Evolutionary conservation across 2,113 vertebrate genomes (phyloP).

Genomic region (Nothoprocta perdicaria): DNA sequence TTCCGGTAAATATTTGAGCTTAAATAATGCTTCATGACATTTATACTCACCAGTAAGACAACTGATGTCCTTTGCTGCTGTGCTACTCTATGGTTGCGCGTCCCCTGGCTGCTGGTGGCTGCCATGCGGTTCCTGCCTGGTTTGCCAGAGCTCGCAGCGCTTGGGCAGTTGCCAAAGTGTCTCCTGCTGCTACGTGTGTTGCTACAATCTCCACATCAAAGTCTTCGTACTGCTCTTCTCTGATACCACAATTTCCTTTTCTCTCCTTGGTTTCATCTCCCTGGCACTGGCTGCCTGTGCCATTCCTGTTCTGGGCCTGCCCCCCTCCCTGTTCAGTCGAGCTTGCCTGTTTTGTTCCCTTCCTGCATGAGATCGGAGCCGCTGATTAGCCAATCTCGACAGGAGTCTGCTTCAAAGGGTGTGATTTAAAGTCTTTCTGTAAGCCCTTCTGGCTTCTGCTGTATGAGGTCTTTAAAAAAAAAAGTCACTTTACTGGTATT

Average conservation of each 20-base stretch:
- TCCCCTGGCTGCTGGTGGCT: not conserved
- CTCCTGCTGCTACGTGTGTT: not conserved
- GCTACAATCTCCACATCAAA: not conserved
- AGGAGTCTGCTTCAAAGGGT: not conserved
- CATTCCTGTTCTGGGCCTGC: not conserved
- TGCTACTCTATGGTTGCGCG: not conserved
- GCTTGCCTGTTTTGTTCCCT: not conserved
- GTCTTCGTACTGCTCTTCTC: not conserved
- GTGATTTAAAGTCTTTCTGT: not conserved
- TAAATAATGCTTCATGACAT: not conserved
- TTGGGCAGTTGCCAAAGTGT: not conserved
- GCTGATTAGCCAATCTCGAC: not conserved
- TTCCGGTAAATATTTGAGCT: not conserved
- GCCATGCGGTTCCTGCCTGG: not conserved
- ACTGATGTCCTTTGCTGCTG: not conserved
- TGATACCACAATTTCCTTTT: not conserved
- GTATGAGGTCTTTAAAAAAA: not conserved
- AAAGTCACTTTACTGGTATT: not conserved
- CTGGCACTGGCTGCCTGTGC: not conserved
- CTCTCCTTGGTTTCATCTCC: not conserved
- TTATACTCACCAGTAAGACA: not conserved
- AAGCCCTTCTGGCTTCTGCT: not conserved
- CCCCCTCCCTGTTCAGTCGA: not conserved
- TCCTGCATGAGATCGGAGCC: not conserved
- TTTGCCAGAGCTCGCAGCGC: not conserved